Conservation (phyloP, 2,888 invertebrate species). For the Phalangium opilio region DNA sequence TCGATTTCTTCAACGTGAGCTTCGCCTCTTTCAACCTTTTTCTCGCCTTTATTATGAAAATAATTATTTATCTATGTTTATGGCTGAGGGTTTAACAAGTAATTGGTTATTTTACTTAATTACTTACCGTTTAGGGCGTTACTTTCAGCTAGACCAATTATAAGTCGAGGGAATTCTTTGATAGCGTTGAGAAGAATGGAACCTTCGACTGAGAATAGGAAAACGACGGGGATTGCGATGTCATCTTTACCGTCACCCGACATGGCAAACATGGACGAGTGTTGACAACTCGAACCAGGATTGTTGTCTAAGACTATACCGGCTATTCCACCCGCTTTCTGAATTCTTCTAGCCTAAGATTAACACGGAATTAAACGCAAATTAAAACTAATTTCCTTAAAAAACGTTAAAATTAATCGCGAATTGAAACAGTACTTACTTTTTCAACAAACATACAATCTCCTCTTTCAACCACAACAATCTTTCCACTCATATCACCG, state of each 20-base stretch:
- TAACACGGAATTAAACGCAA: neutral
- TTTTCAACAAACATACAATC: conserved; percentile 94
- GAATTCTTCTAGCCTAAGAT: conserved; percentile 53
- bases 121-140: conserved; percentile 11
- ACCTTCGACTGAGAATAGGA: conserved; percentile 67
- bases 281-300: conserved; percentile 52
- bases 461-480: conserved; percentile 75
- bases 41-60: too few species aligned
- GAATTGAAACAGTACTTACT: conserved; percentile 29
- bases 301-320: conserved; percentile 63
- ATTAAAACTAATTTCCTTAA: neutral
- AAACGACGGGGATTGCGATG: conserved; percentile 75
- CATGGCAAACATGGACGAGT: conserved; percentile 84
- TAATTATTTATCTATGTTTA: too few species aligned
- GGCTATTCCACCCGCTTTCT: conserved; percentile 63
- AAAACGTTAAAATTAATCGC: neutral
- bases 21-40: too few species aligned
- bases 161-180: conserved; percentile 39
- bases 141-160: conserved; percentile 34
- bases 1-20: too few species aligned
- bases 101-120: too few species aligned
- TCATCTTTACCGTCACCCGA: conserved; percentile 78
- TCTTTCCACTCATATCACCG: conserved; percentile 47
- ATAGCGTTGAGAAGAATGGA: conserved; percentile 46
- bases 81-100: too few species aligned